phyloP scores from a whole-genome alignment of 2,797 vertebrate genomes.

The Paratrypauchen microcephalus region DNA sequence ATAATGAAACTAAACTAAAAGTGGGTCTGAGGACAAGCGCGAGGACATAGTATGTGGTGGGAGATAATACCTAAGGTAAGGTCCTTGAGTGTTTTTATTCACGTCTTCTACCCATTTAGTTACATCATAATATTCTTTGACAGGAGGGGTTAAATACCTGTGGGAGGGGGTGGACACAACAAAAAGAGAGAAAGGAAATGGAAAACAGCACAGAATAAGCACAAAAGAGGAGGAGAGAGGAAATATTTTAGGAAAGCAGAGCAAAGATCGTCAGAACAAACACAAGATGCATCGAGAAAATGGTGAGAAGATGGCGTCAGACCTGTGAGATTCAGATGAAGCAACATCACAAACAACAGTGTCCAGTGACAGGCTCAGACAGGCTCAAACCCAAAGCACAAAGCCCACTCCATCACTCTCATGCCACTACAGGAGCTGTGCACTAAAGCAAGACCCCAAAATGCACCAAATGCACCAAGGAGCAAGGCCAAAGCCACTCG shows the following conservation, averaged over 20 bases:
- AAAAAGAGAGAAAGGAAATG: slow-evolving; percentile 83
- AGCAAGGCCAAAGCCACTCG: slow-evolving; percentile 36
- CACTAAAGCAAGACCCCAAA: slow-evolving; percentile 35
- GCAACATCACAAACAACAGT: slow-evolving; percentile 60
- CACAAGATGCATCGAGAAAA: slow-evolving; percentile 82
- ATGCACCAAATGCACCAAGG: slow-evolving; percentile 37
- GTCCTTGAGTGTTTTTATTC: slow-evolving; percentile 99
- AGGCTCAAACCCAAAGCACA: slow-evolving; percentile 60
- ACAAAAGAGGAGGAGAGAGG: slow-evolving; percentile 69
- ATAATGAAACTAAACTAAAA: slow-evolving; percentile 62
- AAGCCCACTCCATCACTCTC: slow-evolving; percentile 47
- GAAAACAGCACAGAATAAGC: slow-evolving; percentile 63
- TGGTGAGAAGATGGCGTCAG: slow-evolving; percentile 71
- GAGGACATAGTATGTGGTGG: slow-evolving; percentile 64
- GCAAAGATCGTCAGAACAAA: slow-evolving; percentile 82
- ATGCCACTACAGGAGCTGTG: slow-evolving; percentile 63
- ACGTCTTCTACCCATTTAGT: slow-evolving; percentile 99
- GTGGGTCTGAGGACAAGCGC: slow-evolving; percentile 55
- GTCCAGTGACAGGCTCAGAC: slow-evolving; percentile 55
- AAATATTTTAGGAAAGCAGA: slow-evolving; percentile 89
- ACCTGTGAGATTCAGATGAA: slow-evolving; percentile 65
- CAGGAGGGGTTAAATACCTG: slow-evolving; percentile 99
- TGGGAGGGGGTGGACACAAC: slow-evolving; percentile 87
- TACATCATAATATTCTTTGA: slow-evolving; percentile 99
- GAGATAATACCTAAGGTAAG: slow-evolving; percentile 94